Percentiles rank a stretch among this genome's conserved stretches.
Evolutionary conservation across 2,113 vertebrate genomes (phyloP).

Genomic region (Prionailurus bengalensis): DNA sequence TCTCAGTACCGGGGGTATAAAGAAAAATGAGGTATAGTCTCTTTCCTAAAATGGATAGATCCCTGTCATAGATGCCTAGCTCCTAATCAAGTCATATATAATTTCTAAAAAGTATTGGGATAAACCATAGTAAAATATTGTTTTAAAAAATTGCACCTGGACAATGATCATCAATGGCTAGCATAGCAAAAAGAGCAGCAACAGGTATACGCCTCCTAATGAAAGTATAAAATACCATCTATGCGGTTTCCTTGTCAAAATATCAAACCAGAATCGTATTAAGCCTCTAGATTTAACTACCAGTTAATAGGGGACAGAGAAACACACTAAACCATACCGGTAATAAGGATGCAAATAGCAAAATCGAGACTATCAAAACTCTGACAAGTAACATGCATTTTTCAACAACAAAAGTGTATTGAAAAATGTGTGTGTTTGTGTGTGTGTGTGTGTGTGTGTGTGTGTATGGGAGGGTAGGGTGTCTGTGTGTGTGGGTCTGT

Average conservation of each 20-base stretch:
- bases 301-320: background rate
- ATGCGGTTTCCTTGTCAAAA: background rate
- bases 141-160: background rate
- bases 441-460: background rate
- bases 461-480: background rate
- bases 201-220: background rate
- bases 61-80: background rate
- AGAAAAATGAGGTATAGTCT: background rate
- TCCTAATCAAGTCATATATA: conserved; percentile 36
- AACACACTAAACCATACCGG: background rate
- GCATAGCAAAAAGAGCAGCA: conserved; percentile 3
- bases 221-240: background rate
- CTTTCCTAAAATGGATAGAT: conserved; percentile 15
- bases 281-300: conserved; percentile 27
- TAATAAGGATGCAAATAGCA: background rate
- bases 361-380: conserved; percentile 4
- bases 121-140: conserved; percentile 12
- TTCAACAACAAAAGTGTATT: conserved; percentile 27
- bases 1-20: background rate
- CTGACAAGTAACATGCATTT: background rate
- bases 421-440: background rate
- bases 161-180: background rate
- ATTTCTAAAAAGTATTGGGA: conserved; percentile 28
- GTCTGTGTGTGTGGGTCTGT: background rate
- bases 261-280: background rate